Evolutionary conservation across 2,797 vertebrate species (phyloP).

Genomic region (Argyrosomus regius): DNA sequence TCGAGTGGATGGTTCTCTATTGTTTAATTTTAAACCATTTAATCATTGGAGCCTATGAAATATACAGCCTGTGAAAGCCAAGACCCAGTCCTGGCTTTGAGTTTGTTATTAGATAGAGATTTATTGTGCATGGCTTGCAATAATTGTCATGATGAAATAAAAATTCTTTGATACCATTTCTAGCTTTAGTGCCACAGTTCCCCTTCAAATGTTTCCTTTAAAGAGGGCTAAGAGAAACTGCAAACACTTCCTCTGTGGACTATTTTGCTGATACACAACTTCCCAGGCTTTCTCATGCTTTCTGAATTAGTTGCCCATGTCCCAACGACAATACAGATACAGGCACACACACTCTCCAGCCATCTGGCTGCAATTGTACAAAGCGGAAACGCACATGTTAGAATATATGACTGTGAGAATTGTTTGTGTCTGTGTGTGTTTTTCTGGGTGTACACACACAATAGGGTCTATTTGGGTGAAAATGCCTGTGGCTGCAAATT

Average conservation of each 20-base stretch:
- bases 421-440: constrained; percentile 62
- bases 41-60: background rate
- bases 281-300: constrained; percentile 41
- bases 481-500: constrained; percentile 71
- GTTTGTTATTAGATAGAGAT: background rate
- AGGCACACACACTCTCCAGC: constrained; percentile 25
- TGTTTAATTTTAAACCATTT: background rate
- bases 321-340: constrained; percentile 10
- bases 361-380: constrained; percentile 72
- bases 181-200: background rate
- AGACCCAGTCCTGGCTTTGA: constrained; percentile 7
- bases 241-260: constrained; percentile 13
- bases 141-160: constrained; percentile 6
- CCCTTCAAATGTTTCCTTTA: constrained; percentile 16
- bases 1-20: background rate
- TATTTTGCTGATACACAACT: constrained; percentile 56
- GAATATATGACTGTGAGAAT: constrained; percentile 52
- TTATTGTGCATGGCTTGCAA: constrained; percentile 18
- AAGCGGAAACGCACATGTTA: constrained; percentile 63
- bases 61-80: background rate
- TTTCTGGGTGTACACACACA: constrained; percentile 52
- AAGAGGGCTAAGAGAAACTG: constrained; percentile 10
- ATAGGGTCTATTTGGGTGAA: constrained; percentile 69
- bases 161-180: background rate
- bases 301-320: constrained; percentile 29